These are phyloP conservation scores for Lepisosteus oculatus DNA, from an alignment of 2,113 vertebrate species.

Conservation along the genomic window DNA sequence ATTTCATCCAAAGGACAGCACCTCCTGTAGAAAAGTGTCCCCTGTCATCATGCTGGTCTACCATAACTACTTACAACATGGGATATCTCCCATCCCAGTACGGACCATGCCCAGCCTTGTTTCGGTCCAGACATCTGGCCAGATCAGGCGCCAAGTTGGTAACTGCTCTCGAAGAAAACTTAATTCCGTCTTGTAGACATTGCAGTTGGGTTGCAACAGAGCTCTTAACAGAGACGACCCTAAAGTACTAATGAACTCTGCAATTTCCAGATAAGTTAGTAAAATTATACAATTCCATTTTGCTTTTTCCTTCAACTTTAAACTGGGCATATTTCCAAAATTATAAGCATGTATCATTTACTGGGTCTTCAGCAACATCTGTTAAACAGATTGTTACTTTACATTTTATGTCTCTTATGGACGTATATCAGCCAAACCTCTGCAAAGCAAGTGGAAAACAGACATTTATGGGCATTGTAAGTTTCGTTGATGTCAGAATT, in stretches of 20 bases:
- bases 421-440: background rate
- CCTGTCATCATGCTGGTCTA: too few species aligned
- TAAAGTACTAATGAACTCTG: conserved; percentile 3
- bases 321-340: conserved; percentile 21
- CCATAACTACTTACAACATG: too few species aligned
- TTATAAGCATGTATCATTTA: conserved; percentile 23
- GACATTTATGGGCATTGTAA: background rate
- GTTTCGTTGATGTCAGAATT: background rate
- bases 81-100: too few species aligned
- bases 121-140: too few species aligned
- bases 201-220: too few species aligned
- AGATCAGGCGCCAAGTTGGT: too few species aligned
- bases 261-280: conserved; percentile 37
- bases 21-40: too few species aligned
- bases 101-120: too few species aligned
- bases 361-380: conserved; percentile 33
- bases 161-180: too few species aligned
- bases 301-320: conserved; percentile 15
- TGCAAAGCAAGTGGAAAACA: background rate
- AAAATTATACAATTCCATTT: conserved; percentile 25
- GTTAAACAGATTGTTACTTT: conserved; percentile 29
- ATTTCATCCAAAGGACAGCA: too few species aligned
- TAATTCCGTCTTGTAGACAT: too few species aligned
- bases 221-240: too few species aligned
- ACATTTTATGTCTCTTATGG: background rate